These are phyloP conservation scores for Pogonocherus hispidulus DNA, from an alignment of 2,888 invertebrate genomes.

Conservation along the genomic window DNA sequence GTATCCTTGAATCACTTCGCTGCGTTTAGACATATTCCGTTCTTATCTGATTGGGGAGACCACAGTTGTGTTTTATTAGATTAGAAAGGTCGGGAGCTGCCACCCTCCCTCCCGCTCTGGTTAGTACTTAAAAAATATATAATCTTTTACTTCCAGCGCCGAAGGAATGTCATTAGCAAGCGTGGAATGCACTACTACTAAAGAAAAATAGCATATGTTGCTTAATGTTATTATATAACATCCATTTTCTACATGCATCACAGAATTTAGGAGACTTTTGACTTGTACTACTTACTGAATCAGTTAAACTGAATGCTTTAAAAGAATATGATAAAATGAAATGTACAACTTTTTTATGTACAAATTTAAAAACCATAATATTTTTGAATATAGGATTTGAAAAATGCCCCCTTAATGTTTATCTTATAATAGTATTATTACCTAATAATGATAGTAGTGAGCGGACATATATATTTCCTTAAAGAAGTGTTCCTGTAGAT, in stretches of 20 bases:
- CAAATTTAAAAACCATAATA: no score
- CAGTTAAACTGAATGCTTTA: no score
- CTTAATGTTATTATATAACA: conserved; percentile 36
- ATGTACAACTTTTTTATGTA: no score
- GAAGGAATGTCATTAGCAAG: conserved; percentile 67
- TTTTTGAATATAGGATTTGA: no score
- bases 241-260: conserved; percentile 34
- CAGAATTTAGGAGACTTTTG: neutral
- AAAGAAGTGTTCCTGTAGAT: neutral
- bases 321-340: no score
- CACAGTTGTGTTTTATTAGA: conserved; percentile 48
- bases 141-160: conserved; percentile 63
- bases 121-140: conserved; percentile 54
- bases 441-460: neutral
- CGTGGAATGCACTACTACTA: conserved; percentile 65
- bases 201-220: conserved; percentile 51
- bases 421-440: no score
- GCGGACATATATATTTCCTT: neutral
- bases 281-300: neutral
- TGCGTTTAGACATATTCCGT: conserved; percentile 69
- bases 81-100: conserved; percentile 52
- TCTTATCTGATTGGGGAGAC: conserved; percentile 65
- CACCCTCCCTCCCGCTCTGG: conserved; percentile 55
- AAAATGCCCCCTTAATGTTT: no score
- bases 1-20: conserved; percentile 90